These are phyloP conservation scores for Sebastiscus albofasciatus DNA, from an alignment of 2,797 vertebrate species.

Conservation along the genomic window DNA sequence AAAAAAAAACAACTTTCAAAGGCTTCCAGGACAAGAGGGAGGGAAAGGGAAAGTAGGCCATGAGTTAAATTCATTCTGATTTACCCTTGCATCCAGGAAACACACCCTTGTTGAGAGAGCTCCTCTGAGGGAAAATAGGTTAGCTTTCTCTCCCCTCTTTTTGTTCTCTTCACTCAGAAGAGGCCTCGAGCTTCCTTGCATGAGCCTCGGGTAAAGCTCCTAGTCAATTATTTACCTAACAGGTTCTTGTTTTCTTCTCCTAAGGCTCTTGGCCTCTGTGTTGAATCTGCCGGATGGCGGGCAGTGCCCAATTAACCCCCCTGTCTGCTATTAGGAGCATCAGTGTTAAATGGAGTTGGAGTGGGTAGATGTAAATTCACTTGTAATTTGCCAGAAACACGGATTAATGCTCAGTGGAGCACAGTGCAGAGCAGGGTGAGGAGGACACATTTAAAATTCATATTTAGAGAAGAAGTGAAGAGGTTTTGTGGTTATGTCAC, in stretches of 20 bases:
- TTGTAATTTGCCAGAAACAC: conserved; percentile 46
- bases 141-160: conserved; percentile 27
- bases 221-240: conserved; percentile 59
- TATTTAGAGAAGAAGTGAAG: conserved; percentile 17
- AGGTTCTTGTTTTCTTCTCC: background rate
- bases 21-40: conserved; percentile 58
- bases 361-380: conserved; percentile 40
- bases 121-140: conserved; percentile 56
- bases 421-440: background rate
- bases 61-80: conserved; percentile 68
- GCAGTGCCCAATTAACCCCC: conserved; percentile 50
- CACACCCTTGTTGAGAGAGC: conserved; percentile 49
- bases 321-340: conserved; percentile 20
- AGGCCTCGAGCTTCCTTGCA: conserved; percentile 53
- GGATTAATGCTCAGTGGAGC: conserved; percentile 40
- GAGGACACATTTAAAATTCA: conserved; percentile 23
- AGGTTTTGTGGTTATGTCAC: conserved; percentile 30
- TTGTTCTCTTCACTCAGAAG: conserved; percentile 27
- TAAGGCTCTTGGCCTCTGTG: background rate
- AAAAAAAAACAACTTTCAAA: conserved; percentile 50
- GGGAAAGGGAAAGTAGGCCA: conserved; percentile 62
- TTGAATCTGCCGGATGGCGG: conserved; percentile 27
- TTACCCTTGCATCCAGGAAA: conserved; percentile 68
- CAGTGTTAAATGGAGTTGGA: conserved; percentile 25
- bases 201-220: conserved; percentile 41